Conservation (phyloP, 2,113 vertebrate genomes). For the Pionites leucogaster region DNA sequence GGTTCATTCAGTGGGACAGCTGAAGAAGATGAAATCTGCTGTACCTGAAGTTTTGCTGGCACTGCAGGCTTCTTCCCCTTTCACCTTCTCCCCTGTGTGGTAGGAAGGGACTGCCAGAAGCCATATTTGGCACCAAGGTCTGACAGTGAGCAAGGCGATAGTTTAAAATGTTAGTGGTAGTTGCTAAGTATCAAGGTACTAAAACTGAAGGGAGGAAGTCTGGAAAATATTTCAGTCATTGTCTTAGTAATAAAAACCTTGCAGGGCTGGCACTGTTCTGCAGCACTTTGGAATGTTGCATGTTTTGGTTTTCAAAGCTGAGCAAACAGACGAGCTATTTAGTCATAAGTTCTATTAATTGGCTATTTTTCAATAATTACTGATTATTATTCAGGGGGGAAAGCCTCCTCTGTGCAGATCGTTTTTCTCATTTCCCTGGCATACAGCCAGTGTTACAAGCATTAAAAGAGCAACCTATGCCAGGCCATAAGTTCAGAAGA, state of each 20-base stretch:
- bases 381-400: neutral
- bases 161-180: neutral
- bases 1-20: neutral
- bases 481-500: neutral
- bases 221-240: conserved; percentile 25
- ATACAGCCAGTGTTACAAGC: neutral
- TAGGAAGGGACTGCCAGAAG: neutral
- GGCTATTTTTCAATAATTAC: neutral
- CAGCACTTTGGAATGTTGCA: neutral
- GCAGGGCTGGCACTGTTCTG: neutral
- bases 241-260: neutral
- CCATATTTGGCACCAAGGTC: neutral
- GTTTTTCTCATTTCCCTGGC: neutral
- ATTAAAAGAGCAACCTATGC: neutral
- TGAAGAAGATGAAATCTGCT: rapidly evolving
- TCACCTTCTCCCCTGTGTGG: neutral
- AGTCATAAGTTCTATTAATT: neutral
- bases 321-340: conserved; percentile 12
- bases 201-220: neutral
- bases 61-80: neutral
- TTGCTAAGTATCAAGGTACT: neutral
- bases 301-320: neutral
- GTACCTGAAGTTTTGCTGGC: rapidly evolving
- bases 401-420: neutral
- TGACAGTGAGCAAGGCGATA: neutral